Evolutionary conservation across 2,888 invertebrate species (phyloP), one percentile per base, ranked within the genome.

Genomic region (Heliothis peltigera): DNA sequence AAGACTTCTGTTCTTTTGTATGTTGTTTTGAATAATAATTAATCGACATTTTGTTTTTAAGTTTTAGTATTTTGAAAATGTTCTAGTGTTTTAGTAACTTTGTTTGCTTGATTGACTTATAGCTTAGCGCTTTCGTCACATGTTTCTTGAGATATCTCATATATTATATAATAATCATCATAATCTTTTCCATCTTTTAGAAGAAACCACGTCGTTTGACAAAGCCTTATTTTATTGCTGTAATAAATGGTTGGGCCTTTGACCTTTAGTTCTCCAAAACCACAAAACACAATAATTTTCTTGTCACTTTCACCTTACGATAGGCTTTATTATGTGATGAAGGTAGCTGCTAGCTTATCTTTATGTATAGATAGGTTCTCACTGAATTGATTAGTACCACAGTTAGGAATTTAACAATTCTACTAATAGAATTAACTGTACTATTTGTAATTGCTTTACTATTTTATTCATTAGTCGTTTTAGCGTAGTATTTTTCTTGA

Each of bases 301-400:
- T 57, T 68, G 68, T 65, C 57, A 61, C 65, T 74, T 74, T 69
- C 64, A 54, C 63, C 39, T 59, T 68, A 46, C 25, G 61, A 52
- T n/a, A n/a, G 46, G 54, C 35, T 65, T 60, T 68, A 61, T 72
- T 56, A 44, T 42, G 55, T 60, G 43, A 58, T 15, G 53, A 70
- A 64, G 47, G 32, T 48, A 39, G 39, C 55, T 59, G 44, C 25
- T 48, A 39, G 39, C 55, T 59, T 56, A 44, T 49, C 49, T 10
- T 25, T 48, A 2, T 51, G 54, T 65, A 59, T 51, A 65, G 43
- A 10, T 58, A 61, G 4, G 48, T 21, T 28, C 15, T 49, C 42
- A 43, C 35, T 58, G 46, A 49, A 54, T 54, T 61, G 28, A 60
- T 65, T 61, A 32, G 12, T 52, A 48, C 25, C 3, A 18, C 28